Evolutionary conservation across 92 coral and sea anemone species (phyloP), one percentile per base, ranked within the genome.

Genomic region (Palythoa grandis): DNA sequence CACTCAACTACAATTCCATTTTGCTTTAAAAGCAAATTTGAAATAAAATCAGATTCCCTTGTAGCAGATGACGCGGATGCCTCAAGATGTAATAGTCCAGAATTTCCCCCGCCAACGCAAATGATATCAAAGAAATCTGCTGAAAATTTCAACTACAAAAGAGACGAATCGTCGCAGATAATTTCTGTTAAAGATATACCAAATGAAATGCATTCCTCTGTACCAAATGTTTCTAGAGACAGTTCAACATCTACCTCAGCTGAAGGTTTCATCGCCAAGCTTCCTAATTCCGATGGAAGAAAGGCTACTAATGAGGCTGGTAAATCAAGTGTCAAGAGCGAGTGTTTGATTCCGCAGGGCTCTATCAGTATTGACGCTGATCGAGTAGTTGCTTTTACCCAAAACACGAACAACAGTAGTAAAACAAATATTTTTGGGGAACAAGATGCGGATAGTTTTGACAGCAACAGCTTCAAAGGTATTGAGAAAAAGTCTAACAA

Each of bases 71-170:
- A n/a, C 19, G 22, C 7, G 22, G 11, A 23, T 43, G 35, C 5
- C 1, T 22, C 20, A 15, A 40, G 72, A 43, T 47, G 72, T 43
- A 37, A 63, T 17, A 79, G 84, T 4, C 84, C 72, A n/a, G 68
- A 54, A 29, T 76, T 76, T 54, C 67, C 82, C 9, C 82, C 82
- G 5, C 82, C 48, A 52, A 22, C 47, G 20, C 60, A 63, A 9
- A 13, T 20, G 57, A 22, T 7, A 14, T 20, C 52, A 5, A 65
- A 66, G 13, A 23, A 7, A 19, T 7, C 7, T 63, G 69, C 35
- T 63, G 1, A n/a, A 6, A 6, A 3, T 63, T 63, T 17, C 69
- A 7, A 63, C 11, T 10, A 63, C 69, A 19, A 63, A 63, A 63
- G 69, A 63, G 11, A 63, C 3, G 24, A 9, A 19, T 63, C 25